Percentiles rank a stretch among this genome's conserved stretches.
phyloP scores from a whole-genome alignment of 2,113 vertebrate species.

The Dendrocopos noguchii region DNA sequence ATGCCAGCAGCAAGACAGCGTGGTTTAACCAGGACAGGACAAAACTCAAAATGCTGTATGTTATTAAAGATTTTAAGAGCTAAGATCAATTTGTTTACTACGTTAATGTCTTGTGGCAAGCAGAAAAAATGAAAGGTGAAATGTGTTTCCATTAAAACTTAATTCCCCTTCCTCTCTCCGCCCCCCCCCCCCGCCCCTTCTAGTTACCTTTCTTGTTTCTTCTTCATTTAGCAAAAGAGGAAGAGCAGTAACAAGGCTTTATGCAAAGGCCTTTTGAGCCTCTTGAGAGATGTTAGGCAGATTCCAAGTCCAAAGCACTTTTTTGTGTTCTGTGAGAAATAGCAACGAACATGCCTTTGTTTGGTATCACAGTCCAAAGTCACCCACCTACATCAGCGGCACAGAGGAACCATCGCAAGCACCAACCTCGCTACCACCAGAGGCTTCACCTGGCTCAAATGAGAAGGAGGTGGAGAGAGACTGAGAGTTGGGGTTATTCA shows the following conservation, averaged over 20 bases:
- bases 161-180: background rate
- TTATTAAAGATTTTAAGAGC: slow-evolving; percentile 53
- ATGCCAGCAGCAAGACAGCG: background rate
- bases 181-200: background rate
- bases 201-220: slow-evolving; percentile 16
- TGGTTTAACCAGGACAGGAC: slow-evolving; percentile 33
- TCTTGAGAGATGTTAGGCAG: background rate
- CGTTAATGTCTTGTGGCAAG: slow-evolving; percentile 41
- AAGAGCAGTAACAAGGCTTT: background rate
- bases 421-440: background rate
- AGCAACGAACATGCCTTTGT: background rate
- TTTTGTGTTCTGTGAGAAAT: background rate
- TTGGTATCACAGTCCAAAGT: background rate
- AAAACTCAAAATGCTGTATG: slow-evolving; percentile 47
- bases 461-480: too few species aligned
- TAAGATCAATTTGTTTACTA: slow-evolving; percentile 60
- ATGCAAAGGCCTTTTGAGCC: background rate
- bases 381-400: background rate
- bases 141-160: slow-evolving; percentile 64
- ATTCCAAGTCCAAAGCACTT: background rate
- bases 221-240: background rate
- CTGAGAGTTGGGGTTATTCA: too few species aligned
- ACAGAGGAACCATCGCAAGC: background rate
- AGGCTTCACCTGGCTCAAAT: background rate
- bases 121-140: slow-evolving; percentile 33